Percentiles rank a stretch among this genome's conserved stretches.
These are phyloP conservation scores for Suncus etruscus DNA, from an alignment of 2,113 vertebrate species.

Conservation along the genomic window DNA sequence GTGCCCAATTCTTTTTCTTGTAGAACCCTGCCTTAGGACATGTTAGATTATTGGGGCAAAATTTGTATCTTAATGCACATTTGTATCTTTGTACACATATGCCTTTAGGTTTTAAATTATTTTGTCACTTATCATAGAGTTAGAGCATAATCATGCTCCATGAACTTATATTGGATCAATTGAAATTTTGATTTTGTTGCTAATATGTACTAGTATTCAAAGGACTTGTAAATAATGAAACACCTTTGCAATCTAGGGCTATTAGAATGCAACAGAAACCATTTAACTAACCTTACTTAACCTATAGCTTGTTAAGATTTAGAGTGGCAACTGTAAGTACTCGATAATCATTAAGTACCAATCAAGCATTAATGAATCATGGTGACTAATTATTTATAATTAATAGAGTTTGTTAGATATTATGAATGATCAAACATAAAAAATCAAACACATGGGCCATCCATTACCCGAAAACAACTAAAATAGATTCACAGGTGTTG, in stretches of 20 bases:
- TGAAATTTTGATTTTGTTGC: neutral
- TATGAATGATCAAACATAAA: slow-evolving; percentile 22
- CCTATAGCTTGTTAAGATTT: slow-evolving; percentile 41
- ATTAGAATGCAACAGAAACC: neutral
- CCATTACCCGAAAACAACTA: neutral
- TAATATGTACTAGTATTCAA: slow-evolving; percentile 42
- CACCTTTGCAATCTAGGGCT: slow-evolving; percentile 4
- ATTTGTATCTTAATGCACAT: neutral
- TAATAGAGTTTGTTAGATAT: slow-evolving; percentile 61
- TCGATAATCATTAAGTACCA: neutral
- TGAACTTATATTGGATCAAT: neutral
- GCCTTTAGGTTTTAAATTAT: neutral
- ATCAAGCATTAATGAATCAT: too few relatives aligned
- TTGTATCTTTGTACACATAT: neutral
- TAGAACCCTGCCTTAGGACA: neutral
- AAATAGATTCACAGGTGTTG: neutral
- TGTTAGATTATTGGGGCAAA: neutral
- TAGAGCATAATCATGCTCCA: neutral
- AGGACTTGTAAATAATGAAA: slow-evolving; percentile 65
- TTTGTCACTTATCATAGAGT: neutral
- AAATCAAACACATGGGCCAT: neutral
- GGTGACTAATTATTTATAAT: slow-evolving; percentile 72
- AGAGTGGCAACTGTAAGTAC: neutral
- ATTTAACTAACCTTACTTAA: slow-evolving; percentile 36
- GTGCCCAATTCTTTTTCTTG: neutral